Conservation (phyloP, 2,888 invertebrate species). For the Leptogaster cylindrica region DNA sequence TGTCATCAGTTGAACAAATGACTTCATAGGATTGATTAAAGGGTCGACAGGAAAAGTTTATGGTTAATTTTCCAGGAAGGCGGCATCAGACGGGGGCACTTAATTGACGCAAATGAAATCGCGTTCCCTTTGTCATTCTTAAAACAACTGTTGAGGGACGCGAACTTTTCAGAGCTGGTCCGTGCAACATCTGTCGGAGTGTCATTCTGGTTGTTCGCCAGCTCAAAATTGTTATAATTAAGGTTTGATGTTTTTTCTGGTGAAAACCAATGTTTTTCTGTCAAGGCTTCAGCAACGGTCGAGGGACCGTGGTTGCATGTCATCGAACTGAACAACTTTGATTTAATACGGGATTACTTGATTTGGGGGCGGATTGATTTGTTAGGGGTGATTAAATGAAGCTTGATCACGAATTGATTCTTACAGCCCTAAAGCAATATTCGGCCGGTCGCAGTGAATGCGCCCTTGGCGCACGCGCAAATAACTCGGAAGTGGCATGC, state of each 20-base stretch:
- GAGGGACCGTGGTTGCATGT: slow-evolving; percentile 24
- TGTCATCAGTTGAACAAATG: slow-evolving; percentile 4
- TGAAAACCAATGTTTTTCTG: background rate
- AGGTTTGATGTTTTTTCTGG: no score
- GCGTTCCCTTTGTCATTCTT: slow-evolving; percentile 31
- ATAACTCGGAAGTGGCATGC: slow-evolving; percentile 9
- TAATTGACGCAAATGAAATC: slow-evolving; percentile 34
- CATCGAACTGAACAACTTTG: slow-evolving; percentile 29
- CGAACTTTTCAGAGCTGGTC: slow-evolving; percentile 1
- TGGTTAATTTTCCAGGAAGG: background rate
- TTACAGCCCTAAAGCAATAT: no score
- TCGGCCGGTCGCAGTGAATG: no score
- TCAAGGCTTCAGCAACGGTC: background rate
- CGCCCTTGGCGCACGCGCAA: background rate
- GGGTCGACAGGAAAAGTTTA: slow-evolving; percentile 2
- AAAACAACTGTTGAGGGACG: slow-evolving; percentile 37
- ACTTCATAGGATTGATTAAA: slow-evolving; percentile 15
- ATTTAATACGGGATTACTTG: background rate
- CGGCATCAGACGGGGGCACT: slow-evolving; percentile 19
- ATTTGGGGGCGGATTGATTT: background rate
- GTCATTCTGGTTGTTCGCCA: background rate
- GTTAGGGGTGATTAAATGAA: background rate
- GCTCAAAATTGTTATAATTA: slow-evolving; percentile 15
- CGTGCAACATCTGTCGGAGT: slow-evolving; percentile 24
- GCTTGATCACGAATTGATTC: no score